These are phyloP conservation scores for Salmo trutta DNA, from an alignment of 2,797 vertebrate genomes.

Conservation along the genomic window DNA sequence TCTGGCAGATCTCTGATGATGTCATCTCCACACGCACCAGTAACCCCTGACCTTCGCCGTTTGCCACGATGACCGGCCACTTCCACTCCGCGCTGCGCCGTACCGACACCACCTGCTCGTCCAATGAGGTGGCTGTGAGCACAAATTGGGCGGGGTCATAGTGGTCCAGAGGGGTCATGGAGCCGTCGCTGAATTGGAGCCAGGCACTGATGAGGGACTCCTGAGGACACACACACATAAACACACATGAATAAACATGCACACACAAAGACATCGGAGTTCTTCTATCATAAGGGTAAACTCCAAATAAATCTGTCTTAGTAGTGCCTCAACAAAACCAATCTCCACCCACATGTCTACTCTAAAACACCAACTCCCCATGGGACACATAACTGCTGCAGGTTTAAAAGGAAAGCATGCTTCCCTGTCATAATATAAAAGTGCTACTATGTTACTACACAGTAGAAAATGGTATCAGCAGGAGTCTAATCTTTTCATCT, in stretches of 20 bases:
- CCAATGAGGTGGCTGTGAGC: conserved; percentile 83
- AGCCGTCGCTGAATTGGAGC: conserved; percentile 95
- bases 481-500: conserved; percentile 16
- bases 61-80: conserved; percentile 83
- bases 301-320: conserved; percentile 30
- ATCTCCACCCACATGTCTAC: neutral
- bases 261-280: neutral
- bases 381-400: neutral
- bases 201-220: conserved; percentile 92
- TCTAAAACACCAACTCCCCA: neutral
- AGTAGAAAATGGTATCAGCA: neutral
- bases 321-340: neutral
- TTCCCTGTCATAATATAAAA: too few relatives aligned
- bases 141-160: conserved; percentile 86
- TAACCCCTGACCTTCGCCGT: conserved; percentile 87
- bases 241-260: neutral
- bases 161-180: conserved; percentile 88
- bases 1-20: conserved; percentile 84
- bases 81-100: conserved; percentile 64
- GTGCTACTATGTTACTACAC: neutral
- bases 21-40: conserved; percentile 88
- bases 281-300: neutral
- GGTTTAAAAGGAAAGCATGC: too few relatives aligned
- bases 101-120: conserved; percentile 79
- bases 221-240: conserved; percentile 63